Conservation (phyloP, 2,113 vertebrate genomes). For the Bubo bubo region DNA sequence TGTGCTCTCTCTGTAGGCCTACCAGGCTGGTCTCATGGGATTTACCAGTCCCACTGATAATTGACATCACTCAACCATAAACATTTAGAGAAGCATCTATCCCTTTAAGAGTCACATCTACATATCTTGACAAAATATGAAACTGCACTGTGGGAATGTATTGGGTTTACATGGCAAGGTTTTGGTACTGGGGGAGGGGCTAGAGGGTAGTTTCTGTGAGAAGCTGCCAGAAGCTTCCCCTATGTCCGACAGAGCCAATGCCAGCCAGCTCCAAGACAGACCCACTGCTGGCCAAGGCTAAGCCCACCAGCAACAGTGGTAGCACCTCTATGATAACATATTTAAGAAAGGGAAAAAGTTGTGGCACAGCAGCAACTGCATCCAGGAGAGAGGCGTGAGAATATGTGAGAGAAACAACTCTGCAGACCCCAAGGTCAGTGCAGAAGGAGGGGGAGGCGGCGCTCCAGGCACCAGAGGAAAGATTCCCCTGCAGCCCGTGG, state of each 20-base stretch:
- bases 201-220: neutral
- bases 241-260: too few relatives aligned
- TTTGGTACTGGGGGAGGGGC: too few relatives aligned
- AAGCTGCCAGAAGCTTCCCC: neutral
- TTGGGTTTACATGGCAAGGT: neutral
- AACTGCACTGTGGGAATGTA: neutral
- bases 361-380: neutral
- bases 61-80: neutral
- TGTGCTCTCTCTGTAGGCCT: neutral
- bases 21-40: neutral
- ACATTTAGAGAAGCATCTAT: rapidly evolving
- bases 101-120: neutral
- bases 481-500: neutral
- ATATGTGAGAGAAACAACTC: neutral
- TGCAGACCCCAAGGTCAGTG: neutral
- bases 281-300: neutral
- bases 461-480: neutral
- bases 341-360: neutral
- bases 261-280: neutral
- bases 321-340: rapidly evolving
- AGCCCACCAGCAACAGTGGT: neutral
- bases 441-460: neutral
- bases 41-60: neutral
- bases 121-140: neutral
- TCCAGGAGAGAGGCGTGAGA: neutral